These are phyloP conservation scores for Virgularia gustaviana DNA, from an alignment of 92 coral and sea anemone genomes.

Conservation along the genomic window DNA sequence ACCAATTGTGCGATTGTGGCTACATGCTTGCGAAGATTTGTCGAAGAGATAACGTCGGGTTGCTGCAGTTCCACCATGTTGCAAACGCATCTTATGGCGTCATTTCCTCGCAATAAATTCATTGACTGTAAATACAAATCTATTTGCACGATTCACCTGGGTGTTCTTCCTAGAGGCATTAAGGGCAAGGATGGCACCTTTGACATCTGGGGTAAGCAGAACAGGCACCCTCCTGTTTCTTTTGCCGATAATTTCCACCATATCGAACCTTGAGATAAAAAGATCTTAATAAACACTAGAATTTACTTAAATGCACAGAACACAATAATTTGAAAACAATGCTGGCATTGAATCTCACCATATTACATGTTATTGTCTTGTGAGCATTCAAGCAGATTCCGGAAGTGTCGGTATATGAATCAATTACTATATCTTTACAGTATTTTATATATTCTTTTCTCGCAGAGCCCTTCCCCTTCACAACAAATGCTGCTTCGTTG, in stretches of 20 bases:
- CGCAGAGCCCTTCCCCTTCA: too few relatives aligned
- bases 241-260: conserved; percentile 31
- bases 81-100: background rate
- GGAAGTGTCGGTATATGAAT: too few relatives aligned
- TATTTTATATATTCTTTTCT: too few relatives aligned
- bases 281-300: too few relatives aligned
- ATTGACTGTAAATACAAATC: conserved; percentile 9
- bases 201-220: conserved; percentile 23
- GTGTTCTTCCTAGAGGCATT: background rate
- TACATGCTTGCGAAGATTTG: conserved; percentile 40
- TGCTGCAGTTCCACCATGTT: background rate
- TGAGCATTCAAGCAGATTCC: too few relatives aligned
- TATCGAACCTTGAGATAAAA: too few relatives aligned
- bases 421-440: too few relatives aligned
- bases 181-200: conserved; percentile 11
- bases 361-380: too few relatives aligned
- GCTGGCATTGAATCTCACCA: too few relatives aligned
- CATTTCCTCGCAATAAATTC: background rate
- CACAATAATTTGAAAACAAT: too few relatives aligned
- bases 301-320: too few relatives aligned
- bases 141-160: background rate
- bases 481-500: too few relatives aligned
- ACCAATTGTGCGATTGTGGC: conserved; percentile 30
- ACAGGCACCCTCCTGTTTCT: conserved; percentile 24
- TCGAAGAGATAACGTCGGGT: conserved; percentile 47